Evolutionary conservation across 1,140 invertebrate genomes (phyloP).

Genomic region (Leguminivora glycinivorella): DNA sequence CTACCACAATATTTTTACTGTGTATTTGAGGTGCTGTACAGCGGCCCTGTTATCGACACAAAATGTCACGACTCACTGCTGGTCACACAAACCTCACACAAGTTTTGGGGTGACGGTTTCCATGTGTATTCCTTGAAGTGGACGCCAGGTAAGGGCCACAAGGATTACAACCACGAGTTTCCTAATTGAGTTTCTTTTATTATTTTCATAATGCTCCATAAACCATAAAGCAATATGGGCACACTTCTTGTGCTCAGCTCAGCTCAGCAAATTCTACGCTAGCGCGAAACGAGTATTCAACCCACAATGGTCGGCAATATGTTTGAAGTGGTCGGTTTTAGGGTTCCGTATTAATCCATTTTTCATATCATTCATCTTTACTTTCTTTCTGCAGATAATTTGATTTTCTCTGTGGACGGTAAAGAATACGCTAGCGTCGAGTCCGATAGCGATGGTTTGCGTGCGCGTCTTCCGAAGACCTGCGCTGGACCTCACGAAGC

Average conservation of each 20-base stretch:
- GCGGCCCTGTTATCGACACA: conserved; percentile 52
- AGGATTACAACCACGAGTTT: conserved; percentile 4
- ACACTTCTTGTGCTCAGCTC: too few relatives aligned
- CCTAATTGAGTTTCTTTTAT: neutral
- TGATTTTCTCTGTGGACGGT: neutral
- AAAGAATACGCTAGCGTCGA: neutral
- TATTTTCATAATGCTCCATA: too few relatives aligned
- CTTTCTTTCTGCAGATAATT: neutral
- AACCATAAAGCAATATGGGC: too few relatives aligned
- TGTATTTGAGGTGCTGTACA: conserved; percentile 61
- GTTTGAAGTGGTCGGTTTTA: too few relatives aligned
- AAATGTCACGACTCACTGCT: conserved; percentile 46
- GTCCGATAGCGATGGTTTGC: neutral
- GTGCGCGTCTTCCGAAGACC: neutral
- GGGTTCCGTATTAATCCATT: too few relatives aligned
- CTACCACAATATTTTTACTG: conserved; percentile 54
- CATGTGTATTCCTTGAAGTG: conserved; percentile 82
- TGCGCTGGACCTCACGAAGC: neutral
- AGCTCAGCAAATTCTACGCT: too few relatives aligned
- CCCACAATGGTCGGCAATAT: too few relatives aligned
- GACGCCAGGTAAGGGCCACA: conserved; percentile 73
- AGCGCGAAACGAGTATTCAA: too few relatives aligned
- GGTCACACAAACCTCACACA: conserved; percentile 40
- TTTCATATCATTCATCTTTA: too few relatives aligned
- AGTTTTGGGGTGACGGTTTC: conserved; percentile 79